These are phyloP conservation scores for Dryococelus australis DNA, from an alignment of 2,888 invertebrate genomes.

Conservation along the genomic window DNA sequence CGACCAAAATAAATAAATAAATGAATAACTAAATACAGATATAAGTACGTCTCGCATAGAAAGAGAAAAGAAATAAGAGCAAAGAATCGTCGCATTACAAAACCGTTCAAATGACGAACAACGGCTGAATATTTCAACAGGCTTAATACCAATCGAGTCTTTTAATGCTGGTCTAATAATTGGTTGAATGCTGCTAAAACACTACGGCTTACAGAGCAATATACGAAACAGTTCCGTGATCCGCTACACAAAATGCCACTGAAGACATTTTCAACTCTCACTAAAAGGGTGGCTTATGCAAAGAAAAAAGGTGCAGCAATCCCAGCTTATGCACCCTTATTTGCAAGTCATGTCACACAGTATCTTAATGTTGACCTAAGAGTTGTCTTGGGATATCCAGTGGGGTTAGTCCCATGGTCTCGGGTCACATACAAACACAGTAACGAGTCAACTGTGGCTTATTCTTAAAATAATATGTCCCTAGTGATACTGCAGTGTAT, in stretches of 20 bases:
- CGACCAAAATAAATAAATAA: no score
- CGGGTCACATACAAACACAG: not conserved
- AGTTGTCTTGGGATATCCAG: not conserved
- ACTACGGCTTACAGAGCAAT: not conserved
- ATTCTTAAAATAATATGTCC: not conserved
- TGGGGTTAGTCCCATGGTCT: not conserved
- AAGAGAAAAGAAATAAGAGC: not conserved
- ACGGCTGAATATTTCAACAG: conserved; percentile 19
- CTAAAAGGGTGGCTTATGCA: no score
- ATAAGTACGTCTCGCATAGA: not conserved
- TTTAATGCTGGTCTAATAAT: not conserved
- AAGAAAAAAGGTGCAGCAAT: no score
- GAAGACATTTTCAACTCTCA: not conserved
- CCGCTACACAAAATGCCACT: not conserved
- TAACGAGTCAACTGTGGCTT: not conserved
- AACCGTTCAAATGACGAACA: no score
- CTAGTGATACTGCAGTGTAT: not conserved
- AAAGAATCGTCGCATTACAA: not conserved
- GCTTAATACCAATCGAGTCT: conserved; percentile 5
- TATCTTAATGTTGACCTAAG: no score
- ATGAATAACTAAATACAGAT: not conserved
- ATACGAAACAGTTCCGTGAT: not conserved
- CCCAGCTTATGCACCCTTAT: no score
- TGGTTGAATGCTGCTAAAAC: not conserved
- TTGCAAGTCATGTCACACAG: no score